Base-by-base conservation (phyloP, 2,113 vertebrate genomes). In the Dipodomys stephensi region DNA sequence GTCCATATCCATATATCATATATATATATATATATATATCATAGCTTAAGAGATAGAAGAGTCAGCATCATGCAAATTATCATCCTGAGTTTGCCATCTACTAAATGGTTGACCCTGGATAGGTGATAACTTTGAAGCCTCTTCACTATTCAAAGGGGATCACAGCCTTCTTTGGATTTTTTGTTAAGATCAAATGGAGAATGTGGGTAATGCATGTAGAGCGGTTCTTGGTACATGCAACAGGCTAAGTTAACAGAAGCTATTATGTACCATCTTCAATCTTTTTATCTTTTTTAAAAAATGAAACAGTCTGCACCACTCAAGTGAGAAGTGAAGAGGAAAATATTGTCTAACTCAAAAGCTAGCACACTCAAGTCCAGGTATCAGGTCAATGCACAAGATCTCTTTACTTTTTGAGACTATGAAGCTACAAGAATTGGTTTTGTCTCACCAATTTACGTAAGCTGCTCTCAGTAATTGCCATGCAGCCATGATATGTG, bases 271-370 rank as follows among this genome's bases (percentile, higher is more conserved):
- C 67, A 30, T 39, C 44, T 78, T 92, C n/a, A 13, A 19, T 80
- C 35, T 80, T 92, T 16, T 91, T 73, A 53, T 60, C 20, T 88
- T 82, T 88, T 91, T 72, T 80, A 88, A 81, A 92, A 68, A 67
- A 60, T 23, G 30, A 65, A 60, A 13, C 23, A 68, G 16, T 68
- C 35, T 46, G 1, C 89, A 79, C 44, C 27, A 77, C 32, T 64
- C 60, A 76, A 16, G 27, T 44, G 9, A 94, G 53, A 82, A 18
- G n/a, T 78, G 18, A 89, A 77, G 53, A 90, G 23, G 44, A 77
- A 74, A 90, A 22, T 7, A 35, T 49, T 22, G 10, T n/a, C 49
- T 91, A 80, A 83, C 39, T 72, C 49, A 46, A 81, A 88, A 92
- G 53, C 46, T 35, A 18, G 9, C 39, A 74, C 16, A 65, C 28